Percentiles rank a stretch among this genome's conserved stretches.
Conservation (phyloP, 1,140 invertebrate genomes). For the Apis florea region DNA sequence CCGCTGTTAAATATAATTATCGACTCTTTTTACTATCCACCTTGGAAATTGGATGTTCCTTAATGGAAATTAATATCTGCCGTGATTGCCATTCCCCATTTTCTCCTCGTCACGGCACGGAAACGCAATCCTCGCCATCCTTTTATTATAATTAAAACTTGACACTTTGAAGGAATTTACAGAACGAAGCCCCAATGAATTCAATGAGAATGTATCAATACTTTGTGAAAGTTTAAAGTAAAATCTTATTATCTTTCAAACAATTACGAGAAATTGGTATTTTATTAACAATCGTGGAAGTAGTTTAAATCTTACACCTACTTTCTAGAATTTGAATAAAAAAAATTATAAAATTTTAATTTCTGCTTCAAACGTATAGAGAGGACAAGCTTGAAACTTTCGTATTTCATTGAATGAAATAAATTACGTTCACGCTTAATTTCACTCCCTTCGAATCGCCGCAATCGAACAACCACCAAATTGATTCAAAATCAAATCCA, state of each 20-base stretch:
- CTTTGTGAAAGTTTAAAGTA: not conserved
- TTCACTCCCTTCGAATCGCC: too few species aligned
- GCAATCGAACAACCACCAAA: too few species aligned
- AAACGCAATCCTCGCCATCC: not conserved
- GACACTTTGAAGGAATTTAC: not conserved
- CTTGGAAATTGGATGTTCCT: constrained; percentile 70
- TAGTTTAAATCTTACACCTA: too few species aligned
- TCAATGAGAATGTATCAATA: not conserved
- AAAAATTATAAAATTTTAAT: too few species aligned
- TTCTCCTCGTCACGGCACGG: not conserved
- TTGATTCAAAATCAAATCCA: too few species aligned
- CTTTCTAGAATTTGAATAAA: too few species aligned
- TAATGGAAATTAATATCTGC: constrained; percentile 71
- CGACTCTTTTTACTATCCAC: constrained; percentile 44
- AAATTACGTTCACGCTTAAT: too few species aligned
- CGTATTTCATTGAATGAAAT: too few species aligned
- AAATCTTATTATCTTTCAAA: not conserved
- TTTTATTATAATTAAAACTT: constrained; percentile 16
- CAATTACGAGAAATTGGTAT: too few species aligned
- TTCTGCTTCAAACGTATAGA: too few species aligned
- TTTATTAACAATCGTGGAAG: too few species aligned
- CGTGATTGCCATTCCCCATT: constrained; percentile 2
- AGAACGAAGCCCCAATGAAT: not conserved
- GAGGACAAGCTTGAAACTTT: too few species aligned
- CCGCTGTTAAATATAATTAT: constrained; percentile 75